Conservation (phyloP, 1,140 invertebrate genomes). For the Aphelinus atriplicis region DNA sequence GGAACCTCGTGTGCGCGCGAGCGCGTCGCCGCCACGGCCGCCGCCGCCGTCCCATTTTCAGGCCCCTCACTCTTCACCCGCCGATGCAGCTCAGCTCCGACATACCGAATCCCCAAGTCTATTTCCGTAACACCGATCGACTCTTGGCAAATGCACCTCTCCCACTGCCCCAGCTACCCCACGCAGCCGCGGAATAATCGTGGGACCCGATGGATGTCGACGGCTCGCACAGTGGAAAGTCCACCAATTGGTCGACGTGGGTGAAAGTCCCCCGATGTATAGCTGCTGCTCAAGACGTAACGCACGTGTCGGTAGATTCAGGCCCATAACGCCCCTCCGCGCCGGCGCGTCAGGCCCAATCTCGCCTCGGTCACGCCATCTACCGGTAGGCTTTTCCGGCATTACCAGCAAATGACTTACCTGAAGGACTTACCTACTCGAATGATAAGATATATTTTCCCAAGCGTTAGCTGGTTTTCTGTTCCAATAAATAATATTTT, state of each 20-base stretch:
- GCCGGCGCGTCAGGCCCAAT: background rate
- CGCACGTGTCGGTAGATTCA: background rate
- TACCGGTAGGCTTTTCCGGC: background rate
- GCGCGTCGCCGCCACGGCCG: too few species aligned
- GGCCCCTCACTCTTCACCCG: constrained; percentile 7
- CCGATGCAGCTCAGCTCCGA: constrained; percentile 14
- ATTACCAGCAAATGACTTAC: too few species aligned
- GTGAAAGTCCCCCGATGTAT: constrained; percentile 2
- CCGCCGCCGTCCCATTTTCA: constrained; percentile 21
- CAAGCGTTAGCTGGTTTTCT: too few species aligned
- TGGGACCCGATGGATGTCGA: background rate
- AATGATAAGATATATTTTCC: too few species aligned
- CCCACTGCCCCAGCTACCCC: background rate
- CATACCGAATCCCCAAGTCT: constrained; percentile 14
- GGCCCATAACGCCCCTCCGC: too few species aligned
- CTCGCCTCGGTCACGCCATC: background rate
- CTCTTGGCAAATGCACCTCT: constrained; percentile 13
- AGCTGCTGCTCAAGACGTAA: background rate
- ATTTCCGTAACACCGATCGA: constrained; percentile 24
- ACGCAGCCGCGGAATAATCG: background rate
- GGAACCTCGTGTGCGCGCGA: background rate
- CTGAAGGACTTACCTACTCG: too few species aligned
- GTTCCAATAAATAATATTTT: too few species aligned
- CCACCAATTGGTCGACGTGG: too few species aligned
- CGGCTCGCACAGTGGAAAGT: background rate